Percentiles rank a stretch among this genome's conserved stretches.
Evolutionary conservation across 2,113 vertebrate species (phyloP).

Genomic region (Hippocampus abdominalis): DNA sequence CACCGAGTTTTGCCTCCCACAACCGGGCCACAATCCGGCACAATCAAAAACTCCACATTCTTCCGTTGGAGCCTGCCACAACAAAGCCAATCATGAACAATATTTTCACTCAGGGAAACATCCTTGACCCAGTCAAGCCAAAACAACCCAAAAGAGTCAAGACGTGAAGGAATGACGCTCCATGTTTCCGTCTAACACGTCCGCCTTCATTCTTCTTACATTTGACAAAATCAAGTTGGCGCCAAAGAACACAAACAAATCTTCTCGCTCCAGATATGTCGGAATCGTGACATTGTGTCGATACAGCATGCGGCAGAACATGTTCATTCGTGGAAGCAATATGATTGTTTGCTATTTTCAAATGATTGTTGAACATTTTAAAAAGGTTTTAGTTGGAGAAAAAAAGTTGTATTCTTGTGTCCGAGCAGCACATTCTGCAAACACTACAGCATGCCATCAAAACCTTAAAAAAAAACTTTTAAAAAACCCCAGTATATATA

Average conservation of each 20-base stretch:
- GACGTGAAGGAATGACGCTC: conserved; percentile 27
- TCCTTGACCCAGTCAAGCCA: conserved; percentile 25
- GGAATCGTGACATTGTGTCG: conserved; percentile 45
- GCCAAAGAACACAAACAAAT: conserved; percentile 19
- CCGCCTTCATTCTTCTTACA: conserved; percentile 13
- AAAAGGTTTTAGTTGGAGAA: not conserved
- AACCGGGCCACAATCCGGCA: conserved; percentile 11
- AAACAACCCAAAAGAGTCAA: conserved; percentile 22
- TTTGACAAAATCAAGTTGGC: conserved; percentile 21
- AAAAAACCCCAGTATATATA: no score
- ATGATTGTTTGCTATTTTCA: not conserved
- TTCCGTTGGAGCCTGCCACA: conserved; percentile 12
- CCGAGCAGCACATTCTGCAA: not conserved
- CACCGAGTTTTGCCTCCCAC: not conserved
- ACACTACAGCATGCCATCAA: no score
- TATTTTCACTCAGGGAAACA: conserved; percentile 28
- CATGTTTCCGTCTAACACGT: conserved; percentile 8
- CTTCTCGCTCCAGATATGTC: not conserved
- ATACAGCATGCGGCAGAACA: not conserved
- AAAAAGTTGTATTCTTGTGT: no score
- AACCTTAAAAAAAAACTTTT: no score
- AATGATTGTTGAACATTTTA: not conserved
- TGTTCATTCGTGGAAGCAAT: not conserved
- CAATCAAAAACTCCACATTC: conserved; percentile 33
- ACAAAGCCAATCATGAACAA: conserved; percentile 33